Conservation (phyloP, 1,140 invertebrate species). For the Propsilocerus akamusi region DNA sequence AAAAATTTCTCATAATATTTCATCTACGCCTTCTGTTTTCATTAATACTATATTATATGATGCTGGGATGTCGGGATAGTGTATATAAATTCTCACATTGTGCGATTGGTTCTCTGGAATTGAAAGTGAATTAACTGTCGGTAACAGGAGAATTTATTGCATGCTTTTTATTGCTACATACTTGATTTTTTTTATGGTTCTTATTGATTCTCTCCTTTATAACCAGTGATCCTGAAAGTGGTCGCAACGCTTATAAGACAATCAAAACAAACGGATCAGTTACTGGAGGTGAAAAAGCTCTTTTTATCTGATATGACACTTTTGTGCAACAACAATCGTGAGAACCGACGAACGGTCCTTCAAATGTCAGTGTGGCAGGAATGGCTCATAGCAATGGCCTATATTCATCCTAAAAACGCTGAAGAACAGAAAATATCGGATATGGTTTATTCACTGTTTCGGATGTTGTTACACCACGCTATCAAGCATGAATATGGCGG, state of each 20-base stretch:
- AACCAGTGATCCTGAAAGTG: conserved; percentile 93
- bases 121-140: too few species aligned
- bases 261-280: conserved; percentile 79
- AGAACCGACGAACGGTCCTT: conserved; percentile 89
- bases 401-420: conserved; percentile 88
- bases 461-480: conserved; percentile 95
- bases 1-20: too few species aligned
- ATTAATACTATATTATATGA: too few species aligned
- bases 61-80: too few species aligned
- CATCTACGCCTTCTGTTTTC: too few species aligned
- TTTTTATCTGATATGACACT: conserved; percentile 96
- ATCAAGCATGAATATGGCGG: conserved; percentile 99
- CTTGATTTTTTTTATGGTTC: conserved; percentile 8
- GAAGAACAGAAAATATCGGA: conserved; percentile 95
- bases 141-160: too few species aligned
- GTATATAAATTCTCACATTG: too few species aligned
- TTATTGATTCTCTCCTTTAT: too few species aligned
- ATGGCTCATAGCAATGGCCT: conserved; percentile 97
- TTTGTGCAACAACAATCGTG: conserved; percentile 90
- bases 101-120: too few species aligned
- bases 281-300: conserved; percentile 86
- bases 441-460: conserved; percentile 94
- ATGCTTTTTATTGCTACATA: background rate
- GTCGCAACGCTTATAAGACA: conserved; percentile 92
- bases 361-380: conserved; percentile 99